phyloP scores from a whole-genome alignment of 2,113 vertebrate species.

The Erpornis zantholeuca region DNA sequence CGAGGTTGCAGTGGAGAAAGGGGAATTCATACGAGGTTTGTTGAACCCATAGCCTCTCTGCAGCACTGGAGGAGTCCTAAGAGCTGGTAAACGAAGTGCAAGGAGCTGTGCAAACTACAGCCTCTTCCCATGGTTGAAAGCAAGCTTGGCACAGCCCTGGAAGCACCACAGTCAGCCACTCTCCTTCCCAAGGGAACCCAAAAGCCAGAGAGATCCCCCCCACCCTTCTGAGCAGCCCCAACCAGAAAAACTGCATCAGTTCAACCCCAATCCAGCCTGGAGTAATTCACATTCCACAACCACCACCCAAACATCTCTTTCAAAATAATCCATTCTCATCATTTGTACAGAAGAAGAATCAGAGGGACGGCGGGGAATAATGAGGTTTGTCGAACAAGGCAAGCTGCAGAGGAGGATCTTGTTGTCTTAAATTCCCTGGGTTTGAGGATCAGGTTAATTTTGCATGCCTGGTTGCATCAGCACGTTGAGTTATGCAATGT shows the following conservation, averaged over 20 bases:
- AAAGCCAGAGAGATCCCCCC: background rate
- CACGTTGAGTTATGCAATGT: conserved; percentile 71
- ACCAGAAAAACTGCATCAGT: background rate
- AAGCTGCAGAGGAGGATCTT: background rate
- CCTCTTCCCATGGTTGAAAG: background rate
- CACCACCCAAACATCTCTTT: background rate
- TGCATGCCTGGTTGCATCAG: conserved; percentile 62
- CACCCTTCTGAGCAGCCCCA: background rate
- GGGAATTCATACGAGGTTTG: fast-evolving
- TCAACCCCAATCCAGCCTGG: background rate
- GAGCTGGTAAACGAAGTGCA: background rate
- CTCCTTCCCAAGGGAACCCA: background rate
- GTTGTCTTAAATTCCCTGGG: conserved; percentile 9
- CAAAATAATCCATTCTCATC: background rate
- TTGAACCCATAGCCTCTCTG: background rate
- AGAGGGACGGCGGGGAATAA: background rate
- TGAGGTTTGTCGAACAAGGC: background rate
- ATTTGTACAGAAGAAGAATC: background rate
- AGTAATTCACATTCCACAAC: background rate
- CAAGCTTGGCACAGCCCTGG: background rate
- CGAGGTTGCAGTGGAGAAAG: background rate
- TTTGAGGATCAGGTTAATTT: conserved; percentile 62
- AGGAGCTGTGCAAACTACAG: background rate
- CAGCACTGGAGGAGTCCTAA: background rate
- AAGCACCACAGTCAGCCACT: background rate